Base-by-base conservation (phyloP, 2,888 invertebrate species). In the Drosophila hamatofila region DNA sequence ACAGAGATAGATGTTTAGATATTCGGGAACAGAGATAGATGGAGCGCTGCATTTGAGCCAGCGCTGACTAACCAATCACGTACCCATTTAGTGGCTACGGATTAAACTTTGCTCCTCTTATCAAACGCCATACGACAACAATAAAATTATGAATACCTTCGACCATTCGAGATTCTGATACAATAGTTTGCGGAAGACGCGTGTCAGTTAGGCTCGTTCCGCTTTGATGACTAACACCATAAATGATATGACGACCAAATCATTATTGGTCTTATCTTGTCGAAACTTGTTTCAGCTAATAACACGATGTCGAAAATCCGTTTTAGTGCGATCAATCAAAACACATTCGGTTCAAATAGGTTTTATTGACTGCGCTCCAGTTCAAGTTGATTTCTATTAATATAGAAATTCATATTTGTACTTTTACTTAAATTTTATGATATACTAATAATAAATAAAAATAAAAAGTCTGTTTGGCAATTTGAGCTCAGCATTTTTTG, bases 221-320 rank as follows among this genome's bases (percentile, higher is more conserved):
- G 4, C n/a, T 14, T 16, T 1, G 35, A 25, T 74, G 62, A 78
- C 68, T 75, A 67, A 75, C 27, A 51, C 62, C 42, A 3, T 21
- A 42, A 23, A 67, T 78, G 61, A 73, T 59, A 74, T 75, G 55
- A 78, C 48, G 27, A 21, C 49, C 46, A 41, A 61, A 41, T 35
- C 44, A 46, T 42, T 35, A 16, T 23, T 48, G 44, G 14, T 18
- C n/a, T 49, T 60, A 64, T 44, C 56, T 25, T 16, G 23, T 12
- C 18, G 18, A 41, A 41, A 48, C 55, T 48, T 44, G 66, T 65
- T 65, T 65, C n/a, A 37, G 42, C 44, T 21, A 65, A 44, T 18
- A 37, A 37, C 18, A 3, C 3, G 14, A 16, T 46, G 16, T 25
- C 33, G n/a, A 30, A 11, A 18, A 11, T 7, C 18, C 5, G 18